Conservation (phyloP, 2,888 invertebrate genomes). For the Parasteatoda lunata region DNA sequence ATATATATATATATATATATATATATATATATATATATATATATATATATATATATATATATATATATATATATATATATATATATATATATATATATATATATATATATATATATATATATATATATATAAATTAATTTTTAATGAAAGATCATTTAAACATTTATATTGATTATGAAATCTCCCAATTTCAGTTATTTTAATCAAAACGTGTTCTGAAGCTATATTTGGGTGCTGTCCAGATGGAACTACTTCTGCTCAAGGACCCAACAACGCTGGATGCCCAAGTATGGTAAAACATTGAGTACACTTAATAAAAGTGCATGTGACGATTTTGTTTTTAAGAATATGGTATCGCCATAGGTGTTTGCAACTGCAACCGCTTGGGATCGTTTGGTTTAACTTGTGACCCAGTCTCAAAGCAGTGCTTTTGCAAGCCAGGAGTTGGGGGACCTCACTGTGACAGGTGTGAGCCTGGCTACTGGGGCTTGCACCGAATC, state of each 20-base stretch:
- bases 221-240: conserved; percentile 85
- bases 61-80: conserved; percentile 1
- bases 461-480: conserved; percentile 90
- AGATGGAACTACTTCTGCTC: conserved; percentile 80
- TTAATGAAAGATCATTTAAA: background rate
- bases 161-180: too few species aligned
- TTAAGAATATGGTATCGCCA: background rate
- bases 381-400: conserved; percentile 82
- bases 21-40: conserved; percentile 1
- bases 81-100: conserved; percentile 1
- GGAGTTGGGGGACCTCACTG: conserved; percentile 91
- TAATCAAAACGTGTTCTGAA: conserved; percentile 80
- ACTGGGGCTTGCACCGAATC: conserved; percentile 85
- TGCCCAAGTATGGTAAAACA: conserved; percentile 79
- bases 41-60: conserved; percentile 1
- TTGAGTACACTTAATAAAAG: background rate
- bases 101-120: conserved; percentile 1
- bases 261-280: conserved; percentile 85
- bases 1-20: conserved; percentile 1
- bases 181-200: conserved; percentile 25
- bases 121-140: background rate
- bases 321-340: background rate
- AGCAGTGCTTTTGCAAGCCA: conserved; percentile 88
- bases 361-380: conserved; percentile 83
- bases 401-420: conserved; percentile 84